Percentiles rank a stretch among this genome's conserved stretches.
phyloP scores from a whole-genome alignment of 2,113 vertebrate genomes.

The Protobothrops mucrosquamatus region DNA sequence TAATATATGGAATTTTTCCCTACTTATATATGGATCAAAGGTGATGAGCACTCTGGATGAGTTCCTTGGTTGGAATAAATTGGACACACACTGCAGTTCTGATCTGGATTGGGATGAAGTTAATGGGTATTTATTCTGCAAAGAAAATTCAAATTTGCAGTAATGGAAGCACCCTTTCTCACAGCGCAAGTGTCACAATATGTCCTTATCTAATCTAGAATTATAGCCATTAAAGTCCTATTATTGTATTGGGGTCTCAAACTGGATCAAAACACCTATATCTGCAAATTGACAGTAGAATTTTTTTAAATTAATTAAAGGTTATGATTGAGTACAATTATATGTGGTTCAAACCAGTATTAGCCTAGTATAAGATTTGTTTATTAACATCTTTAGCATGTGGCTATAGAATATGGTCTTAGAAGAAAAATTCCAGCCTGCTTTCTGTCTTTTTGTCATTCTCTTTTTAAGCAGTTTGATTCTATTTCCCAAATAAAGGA shows the following conservation, averaged over 20 bases:
- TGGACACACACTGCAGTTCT: too few relatives aligned
- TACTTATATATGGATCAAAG: background rate
- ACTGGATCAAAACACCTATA: background rate
- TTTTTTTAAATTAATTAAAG: slow-evolving; percentile 64
- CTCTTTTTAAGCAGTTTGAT: background rate
- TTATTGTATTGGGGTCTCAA: background rate
- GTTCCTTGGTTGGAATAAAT: background rate
- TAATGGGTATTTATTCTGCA: background rate
- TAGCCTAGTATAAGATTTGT: slow-evolving; percentile 43
- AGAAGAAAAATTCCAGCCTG: background rate
- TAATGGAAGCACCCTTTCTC: background rate
- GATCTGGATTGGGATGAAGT: background rate
- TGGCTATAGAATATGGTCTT: slow-evolving; percentile 27
- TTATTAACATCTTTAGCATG: slow-evolving; percentile 57
- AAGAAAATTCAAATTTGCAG: background rate
- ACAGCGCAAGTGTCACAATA: background rate
- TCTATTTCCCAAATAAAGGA: background rate
- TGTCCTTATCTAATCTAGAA: background rate
- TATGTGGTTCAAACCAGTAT: slow-evolving; percentile 51
- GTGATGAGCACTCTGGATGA: background rate
- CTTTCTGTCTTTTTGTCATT: background rate
- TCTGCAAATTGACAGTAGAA: slow-evolving; percentile 50
- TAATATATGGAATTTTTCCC: background rate
- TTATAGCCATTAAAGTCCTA: background rate
- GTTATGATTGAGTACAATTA: background rate